A percentile compares a stretch with the other conserved stretches of the same genome.
phyloP scores from a whole-genome alignment of 1,140 invertebrate genomes.

The Trialeurodes vaporariorum region DNA sequence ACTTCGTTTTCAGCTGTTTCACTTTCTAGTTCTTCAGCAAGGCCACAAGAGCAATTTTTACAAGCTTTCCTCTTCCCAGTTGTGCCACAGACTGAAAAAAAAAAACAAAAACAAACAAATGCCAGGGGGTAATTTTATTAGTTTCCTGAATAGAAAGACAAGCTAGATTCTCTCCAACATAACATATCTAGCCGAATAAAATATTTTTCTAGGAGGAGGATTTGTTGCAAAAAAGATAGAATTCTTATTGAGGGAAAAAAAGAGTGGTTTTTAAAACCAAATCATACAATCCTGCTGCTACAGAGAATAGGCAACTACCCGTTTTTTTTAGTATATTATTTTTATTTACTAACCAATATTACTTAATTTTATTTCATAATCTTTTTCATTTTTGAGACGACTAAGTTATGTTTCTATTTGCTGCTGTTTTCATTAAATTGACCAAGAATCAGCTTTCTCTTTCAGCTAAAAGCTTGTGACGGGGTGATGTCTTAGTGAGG shows the following conservation, averaged over 20 bases:
- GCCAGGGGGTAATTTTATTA: too few species aligned
- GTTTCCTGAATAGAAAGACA: not conserved
- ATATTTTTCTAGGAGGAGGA: not conserved
- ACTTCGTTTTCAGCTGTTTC: constrained; percentile 32
- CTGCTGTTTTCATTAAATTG: too few species aligned
- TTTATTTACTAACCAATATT: too few species aligned
- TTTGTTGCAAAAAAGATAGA: not conserved
- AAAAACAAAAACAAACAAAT: constrained; percentile 14
- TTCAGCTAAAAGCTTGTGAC: too few species aligned
- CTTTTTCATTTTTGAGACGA: too few species aligned
- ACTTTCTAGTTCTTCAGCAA: constrained; percentile 76
- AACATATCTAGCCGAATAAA: not conserved
- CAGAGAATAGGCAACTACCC: too few species aligned
- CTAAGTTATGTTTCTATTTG: too few species aligned
- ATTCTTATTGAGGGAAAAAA: constrained; percentile 2
- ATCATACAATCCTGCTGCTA: too few species aligned
- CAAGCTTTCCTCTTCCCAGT: constrained; percentile 92
- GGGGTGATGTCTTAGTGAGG: too few species aligned
- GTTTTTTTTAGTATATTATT: too few species aligned
- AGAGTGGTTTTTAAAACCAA: not conserved
- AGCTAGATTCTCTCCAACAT: not conserved
- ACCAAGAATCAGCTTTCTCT: too few species aligned
- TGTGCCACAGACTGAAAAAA: constrained; percentile 67
- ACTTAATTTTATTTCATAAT: too few species aligned
- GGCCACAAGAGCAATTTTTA: constrained; percentile 93